These are phyloP conservation scores for Muscicapa adusta DNA, from an alignment of 2,113 vertebrate genomes.

Conservation along the genomic window DNA sequence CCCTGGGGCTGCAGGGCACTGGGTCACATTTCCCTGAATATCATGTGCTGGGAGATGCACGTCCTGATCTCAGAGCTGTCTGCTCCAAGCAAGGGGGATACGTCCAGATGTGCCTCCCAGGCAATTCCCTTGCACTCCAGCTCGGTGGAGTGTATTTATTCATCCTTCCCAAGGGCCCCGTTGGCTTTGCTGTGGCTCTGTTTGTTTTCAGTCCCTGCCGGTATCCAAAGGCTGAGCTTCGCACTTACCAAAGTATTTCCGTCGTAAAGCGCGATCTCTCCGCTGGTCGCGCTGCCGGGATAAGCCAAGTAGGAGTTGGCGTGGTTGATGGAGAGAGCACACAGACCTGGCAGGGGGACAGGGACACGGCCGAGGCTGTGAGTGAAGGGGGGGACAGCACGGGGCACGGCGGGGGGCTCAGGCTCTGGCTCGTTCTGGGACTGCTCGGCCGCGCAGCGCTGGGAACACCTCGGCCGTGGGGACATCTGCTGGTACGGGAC, in stretches of 20 bases:
- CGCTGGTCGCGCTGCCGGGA: conserved; percentile 86
- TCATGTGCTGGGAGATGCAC: not conserved
- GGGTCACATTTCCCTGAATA: not conserved
- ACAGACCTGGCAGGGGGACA: conserved; percentile 79
- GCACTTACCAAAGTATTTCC: conserved; percentile 89
- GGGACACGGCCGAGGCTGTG: not conserved
- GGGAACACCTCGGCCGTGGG: not conserved
- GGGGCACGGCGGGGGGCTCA: not conserved
- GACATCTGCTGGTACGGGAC: conserved; percentile 63
- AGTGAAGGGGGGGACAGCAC: not conserved
- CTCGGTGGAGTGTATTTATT: not conserved
- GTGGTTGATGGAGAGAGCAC: conserved; percentile 92
- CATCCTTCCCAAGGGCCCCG: conserved; percentile 16
- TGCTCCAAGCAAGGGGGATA: not conserved
- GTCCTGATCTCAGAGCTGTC: not conserved
- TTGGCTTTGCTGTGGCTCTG: not conserved
- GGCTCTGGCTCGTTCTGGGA: not conserved
- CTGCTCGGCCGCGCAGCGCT: not conserved
- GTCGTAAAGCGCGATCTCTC: conserved; percentile 91
- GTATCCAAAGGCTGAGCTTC: not conserved
- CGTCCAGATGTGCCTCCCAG: not conserved
- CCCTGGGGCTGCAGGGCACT: not conserved
- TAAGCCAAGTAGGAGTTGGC: conserved; percentile 93
- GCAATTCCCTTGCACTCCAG: not conserved
- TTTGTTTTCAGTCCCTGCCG: not conserved